These are phyloP conservation scores for Unio pictorum DNA, from an alignment of 2,888 invertebrate genomes.

Conservation along the genomic window DNA sequence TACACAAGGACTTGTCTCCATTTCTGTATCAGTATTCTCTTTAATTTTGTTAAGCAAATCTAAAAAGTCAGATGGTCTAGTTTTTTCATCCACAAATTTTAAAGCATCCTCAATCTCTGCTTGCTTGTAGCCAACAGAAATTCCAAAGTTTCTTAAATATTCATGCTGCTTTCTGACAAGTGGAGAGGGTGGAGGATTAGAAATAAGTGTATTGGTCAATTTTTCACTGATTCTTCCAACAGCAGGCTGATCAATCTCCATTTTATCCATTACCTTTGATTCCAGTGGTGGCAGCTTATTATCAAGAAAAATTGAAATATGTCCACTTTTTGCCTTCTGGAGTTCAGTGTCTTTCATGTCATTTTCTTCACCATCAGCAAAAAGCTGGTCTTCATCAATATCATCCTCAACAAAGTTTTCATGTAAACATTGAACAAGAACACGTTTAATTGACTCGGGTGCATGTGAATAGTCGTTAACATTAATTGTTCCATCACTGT, in stretches of 20 bases:
- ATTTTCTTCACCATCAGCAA: slow-evolving; percentile 21
- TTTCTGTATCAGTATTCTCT: slow-evolving; percentile 1
- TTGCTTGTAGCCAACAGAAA: slow-evolving; percentile 37
- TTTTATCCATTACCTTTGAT: slow-evolving; percentile 8
- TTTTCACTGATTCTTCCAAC: slow-evolving; percentile 21
- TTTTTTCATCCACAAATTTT: slow-evolving; percentile 40
- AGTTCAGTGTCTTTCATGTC: slow-evolving; percentile 1
- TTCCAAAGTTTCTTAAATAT: slow-evolving; percentile 42
- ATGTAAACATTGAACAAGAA: slow-evolving; percentile 42
- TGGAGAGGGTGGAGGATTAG: slow-evolving; percentile 5
- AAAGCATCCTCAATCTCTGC: slow-evolving; percentile 42
- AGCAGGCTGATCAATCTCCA: slow-evolving; percentile 6
- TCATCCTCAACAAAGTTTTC: slow-evolving; percentile 28
- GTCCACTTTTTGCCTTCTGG: too few species aligned
- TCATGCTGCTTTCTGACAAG: slow-evolving; percentile 26
- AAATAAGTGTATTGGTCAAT: slow-evolving; percentile 19
- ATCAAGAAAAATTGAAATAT: neutral
- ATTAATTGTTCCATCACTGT: slow-evolving; percentile 40
- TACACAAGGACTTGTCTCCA: neutral
- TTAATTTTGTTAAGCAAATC: slow-evolving; percentile 31
- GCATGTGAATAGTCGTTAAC: slow-evolving; percentile 39
- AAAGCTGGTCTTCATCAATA: slow-evolving; percentile 31
- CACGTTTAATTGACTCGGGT: slow-evolving; percentile 38
- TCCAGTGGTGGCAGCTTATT: slow-evolving; percentile 2
- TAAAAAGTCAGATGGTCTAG: slow-evolving; percentile 49